These are phyloP conservation scores for Lagothrix lagotricha DNA, from an alignment of 2,797 vertebrate genomes.

Conservation along the genomic window DNA sequence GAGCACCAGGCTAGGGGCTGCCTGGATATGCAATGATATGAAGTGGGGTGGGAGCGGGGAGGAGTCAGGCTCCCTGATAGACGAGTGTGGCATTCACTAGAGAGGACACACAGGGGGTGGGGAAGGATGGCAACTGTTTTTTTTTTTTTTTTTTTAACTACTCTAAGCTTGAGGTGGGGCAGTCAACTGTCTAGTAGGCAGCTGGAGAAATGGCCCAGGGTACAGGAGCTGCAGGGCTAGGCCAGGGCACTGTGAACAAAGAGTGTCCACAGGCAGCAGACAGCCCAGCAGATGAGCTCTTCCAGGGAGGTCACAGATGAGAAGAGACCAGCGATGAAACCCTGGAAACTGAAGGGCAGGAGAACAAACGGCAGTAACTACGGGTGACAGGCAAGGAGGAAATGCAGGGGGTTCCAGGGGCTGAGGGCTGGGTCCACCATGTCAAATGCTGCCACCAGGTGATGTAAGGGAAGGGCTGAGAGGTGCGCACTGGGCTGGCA, in stretches of 20 bases:
- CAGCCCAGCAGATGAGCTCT: background rate
- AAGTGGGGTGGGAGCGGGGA: rapidly evolving
- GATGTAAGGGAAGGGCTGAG: background rate
- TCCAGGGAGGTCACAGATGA: background rate
- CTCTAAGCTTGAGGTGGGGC: background rate
- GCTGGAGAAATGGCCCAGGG: background rate
- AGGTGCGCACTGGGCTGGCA: no score
- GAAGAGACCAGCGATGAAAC: background rate
- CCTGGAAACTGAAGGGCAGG: background rate
- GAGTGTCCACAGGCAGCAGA: background rate
- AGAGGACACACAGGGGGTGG: background rate
- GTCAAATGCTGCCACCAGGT: background rate
- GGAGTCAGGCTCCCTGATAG: background rate
- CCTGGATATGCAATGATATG: background rate
- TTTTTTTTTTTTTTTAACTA: background rate
- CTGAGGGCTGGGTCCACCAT: no score
- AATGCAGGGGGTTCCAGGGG: background rate
- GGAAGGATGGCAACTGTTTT: no score
- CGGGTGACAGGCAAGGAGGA: background rate
- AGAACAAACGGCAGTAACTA: background rate
- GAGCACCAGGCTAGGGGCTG: rapidly evolving
- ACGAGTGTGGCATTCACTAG: no score
- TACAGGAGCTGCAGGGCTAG: background rate
- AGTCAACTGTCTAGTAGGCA: background rate
- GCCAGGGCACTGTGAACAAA: background rate